Percentiles rank a stretch among this genome's conserved stretches.
These are phyloP conservation scores for Hiodon tergisus DNA, from an alignment of 2,113 vertebrate species.

Conservation along the genomic window DNA sequence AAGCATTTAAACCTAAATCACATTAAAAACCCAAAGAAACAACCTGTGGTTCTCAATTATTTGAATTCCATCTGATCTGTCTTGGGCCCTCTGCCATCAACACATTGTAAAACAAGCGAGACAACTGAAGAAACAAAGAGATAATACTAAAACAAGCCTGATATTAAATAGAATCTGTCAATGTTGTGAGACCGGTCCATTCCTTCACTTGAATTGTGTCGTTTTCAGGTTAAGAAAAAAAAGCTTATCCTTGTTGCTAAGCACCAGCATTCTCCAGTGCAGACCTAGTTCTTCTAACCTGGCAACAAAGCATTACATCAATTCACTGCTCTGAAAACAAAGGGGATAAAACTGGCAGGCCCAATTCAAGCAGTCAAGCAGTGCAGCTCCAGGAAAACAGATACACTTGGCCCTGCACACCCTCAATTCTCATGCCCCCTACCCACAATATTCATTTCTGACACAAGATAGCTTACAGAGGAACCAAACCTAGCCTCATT, in stretches of 20 bases:
- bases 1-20: no score
- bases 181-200: background rate
- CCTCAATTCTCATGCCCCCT: background rate
- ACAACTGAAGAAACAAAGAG: no score
- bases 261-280: slow-evolving; percentile 34
- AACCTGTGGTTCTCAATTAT: no score
- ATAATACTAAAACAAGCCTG: no score
- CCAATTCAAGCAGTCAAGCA: background rate
- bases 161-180: slow-evolving; percentile 5
- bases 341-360: background rate
- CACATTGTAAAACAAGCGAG: background rate
- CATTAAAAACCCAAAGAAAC: no score
- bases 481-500: slow-evolving; percentile 2
- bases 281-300: slow-evolving; percentile 17
- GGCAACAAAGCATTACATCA: slow-evolving; percentile 19
- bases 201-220: slow-evolving; percentile 12
- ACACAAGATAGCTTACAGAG: background rate
- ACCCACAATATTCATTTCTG: background rate
- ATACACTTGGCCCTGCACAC: background rate
- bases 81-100: no score
- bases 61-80: no score
- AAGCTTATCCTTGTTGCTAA: slow-evolving; percentile 44
- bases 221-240: background rate
- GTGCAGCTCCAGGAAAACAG: slow-evolving; percentile 5
- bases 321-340: slow-evolving; percentile 16